phyloP scores from a whole-genome alignment of 2,797 vertebrate genomes.

The Antrozous pallidus region DNA sequence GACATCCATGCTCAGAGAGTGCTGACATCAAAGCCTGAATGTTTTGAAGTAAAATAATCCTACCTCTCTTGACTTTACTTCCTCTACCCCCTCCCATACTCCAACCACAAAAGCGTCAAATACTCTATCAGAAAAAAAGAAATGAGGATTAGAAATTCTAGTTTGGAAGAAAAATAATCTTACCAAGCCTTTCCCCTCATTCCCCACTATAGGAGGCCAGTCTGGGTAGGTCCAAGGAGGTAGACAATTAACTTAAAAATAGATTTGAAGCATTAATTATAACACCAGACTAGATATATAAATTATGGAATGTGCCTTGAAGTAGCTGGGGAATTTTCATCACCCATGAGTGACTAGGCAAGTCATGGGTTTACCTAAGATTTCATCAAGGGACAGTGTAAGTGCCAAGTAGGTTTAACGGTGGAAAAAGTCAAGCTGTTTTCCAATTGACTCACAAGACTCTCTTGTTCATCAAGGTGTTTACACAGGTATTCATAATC shows the following conservation, averaged over 20 bases:
- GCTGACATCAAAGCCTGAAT: background rate
- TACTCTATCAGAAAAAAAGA: background rate
- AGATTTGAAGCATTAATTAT: background rate
- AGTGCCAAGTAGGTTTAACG: background rate
- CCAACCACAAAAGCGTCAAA: background rate
- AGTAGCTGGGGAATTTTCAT: background rate
- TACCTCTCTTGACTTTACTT: background rate
- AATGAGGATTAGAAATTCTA: background rate
- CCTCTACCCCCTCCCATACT: background rate
- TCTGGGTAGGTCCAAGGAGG: background rate
- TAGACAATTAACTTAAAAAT: slow-evolving; percentile 18
- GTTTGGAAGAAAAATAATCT: background rate
- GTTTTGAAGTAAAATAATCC: background rate
- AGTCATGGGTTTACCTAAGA: background rate
- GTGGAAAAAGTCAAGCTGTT: background rate
- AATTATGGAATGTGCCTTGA: background rate
- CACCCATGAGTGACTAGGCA: background rate
- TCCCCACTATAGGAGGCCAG: background rate
- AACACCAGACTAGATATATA: background rate
- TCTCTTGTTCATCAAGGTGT: background rate
- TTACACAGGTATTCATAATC: background rate
- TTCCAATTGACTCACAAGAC: background rate
- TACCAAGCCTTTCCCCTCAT: background rate
- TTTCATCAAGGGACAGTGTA: background rate
- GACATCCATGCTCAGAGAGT: background rate